These are phyloP conservation scores for Brachionichthys hirsutus DNA, from an alignment of 2,113 vertebrate species.

Conservation along the genomic window DNA sequence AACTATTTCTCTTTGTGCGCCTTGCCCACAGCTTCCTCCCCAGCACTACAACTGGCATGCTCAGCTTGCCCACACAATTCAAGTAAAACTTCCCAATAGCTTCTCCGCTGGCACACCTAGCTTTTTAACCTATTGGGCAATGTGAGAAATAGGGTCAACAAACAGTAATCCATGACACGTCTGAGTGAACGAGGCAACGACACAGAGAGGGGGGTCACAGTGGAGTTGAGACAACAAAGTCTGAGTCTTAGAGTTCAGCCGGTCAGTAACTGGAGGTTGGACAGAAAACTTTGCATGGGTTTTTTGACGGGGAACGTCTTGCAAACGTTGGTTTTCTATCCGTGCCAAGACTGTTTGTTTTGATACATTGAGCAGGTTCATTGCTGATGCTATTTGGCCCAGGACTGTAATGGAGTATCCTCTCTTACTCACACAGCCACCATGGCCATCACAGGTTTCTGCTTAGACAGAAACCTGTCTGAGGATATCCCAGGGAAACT, in stretches of 20 bases:
- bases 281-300: not conserved
- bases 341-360: no score
- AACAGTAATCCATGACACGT: not conserved
- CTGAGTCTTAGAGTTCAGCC: not conserved
- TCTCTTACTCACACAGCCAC: slow-evolving; percentile 15
- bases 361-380: no score
- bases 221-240: slow-evolving; percentile 7
- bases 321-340: not conserved
- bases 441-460: slow-evolving; percentile 15
- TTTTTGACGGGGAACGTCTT: no score
- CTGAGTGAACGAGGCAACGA: not conserved
- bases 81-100: not conserved
- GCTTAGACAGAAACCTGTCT: not conserved
- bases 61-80: slow-evolving; percentile 2
- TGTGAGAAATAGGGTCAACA: slow-evolving; percentile 18
- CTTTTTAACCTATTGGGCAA: slow-evolving; percentile 8
- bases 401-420: slow-evolving; percentile 16
- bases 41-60: not conserved
- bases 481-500: not conserved
- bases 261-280: not conserved
- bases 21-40: not conserved
- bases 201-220: not conserved
- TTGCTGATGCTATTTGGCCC: no score
- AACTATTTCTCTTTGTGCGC: not conserved
- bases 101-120: not conserved